phyloP scores from a whole-genome alignment of 2,797 vertebrate genomes.

The Borostomias antarcticus region DNA sequence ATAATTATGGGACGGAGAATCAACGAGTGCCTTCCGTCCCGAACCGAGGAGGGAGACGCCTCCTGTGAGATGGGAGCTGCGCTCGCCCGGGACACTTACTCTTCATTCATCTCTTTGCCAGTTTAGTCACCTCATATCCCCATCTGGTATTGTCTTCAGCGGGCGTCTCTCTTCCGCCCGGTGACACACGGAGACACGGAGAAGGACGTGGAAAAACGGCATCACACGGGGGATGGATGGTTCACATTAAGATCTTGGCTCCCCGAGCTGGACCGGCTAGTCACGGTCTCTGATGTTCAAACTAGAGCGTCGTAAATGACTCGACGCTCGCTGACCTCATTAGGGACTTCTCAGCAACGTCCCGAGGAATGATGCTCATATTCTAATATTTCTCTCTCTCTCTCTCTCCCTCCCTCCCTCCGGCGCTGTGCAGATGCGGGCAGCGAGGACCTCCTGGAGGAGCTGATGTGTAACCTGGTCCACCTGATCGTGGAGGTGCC shows the following conservation, averaged over 20 bases:
- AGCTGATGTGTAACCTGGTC: slow-evolving; percentile 91
- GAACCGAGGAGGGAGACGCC: too few relatives aligned
- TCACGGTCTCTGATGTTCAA: too few relatives aligned
- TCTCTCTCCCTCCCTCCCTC: slow-evolving; percentile 6
- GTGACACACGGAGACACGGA: background rate
- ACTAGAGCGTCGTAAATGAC: background rate
- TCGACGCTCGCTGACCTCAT: background rate
- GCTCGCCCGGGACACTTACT: too few relatives aligned
- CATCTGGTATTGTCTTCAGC: background rate
- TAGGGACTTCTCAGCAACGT: too few relatives aligned
- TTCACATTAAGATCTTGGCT: background rate
- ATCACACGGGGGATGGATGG: slow-evolving; percentile 2
- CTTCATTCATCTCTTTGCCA: slow-evolving; percentile 25
- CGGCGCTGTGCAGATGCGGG: slow-evolving; percentile 70
- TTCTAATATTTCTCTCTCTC: background rate
- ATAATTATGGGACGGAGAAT: too few relatives aligned
- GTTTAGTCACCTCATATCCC: background rate
- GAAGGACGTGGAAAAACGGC: slow-evolving; percentile 5
- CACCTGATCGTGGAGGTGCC: slow-evolving; percentile 95
- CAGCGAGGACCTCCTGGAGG: slow-evolving; percentile 92
- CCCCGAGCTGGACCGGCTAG: background rate
- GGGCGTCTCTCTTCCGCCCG: background rate
- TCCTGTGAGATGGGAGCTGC: too few relatives aligned
- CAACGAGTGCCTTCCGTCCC: too few relatives aligned
- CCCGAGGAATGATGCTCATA: background rate